Percentiles rank a stretch among this genome's conserved stretches.
These are phyloP conservation scores for Paramuricea clavata DNA, from an alignment of 92 coral and sea anemone genomes.

Conservation along the genomic window DNA sequence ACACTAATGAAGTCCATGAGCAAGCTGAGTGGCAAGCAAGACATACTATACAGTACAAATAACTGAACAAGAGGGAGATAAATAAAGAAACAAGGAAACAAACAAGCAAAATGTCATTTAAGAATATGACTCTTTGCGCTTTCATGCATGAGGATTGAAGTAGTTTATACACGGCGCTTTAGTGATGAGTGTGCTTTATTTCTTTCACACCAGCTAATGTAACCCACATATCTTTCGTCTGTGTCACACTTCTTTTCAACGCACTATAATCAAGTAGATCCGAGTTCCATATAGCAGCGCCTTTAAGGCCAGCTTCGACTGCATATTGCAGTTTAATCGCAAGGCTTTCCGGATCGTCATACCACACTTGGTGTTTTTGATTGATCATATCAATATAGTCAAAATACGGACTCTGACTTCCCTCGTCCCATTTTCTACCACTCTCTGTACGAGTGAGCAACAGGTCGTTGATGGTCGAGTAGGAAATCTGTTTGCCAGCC, in stretches of 20 bases:
- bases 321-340: slow-evolving; percentile 73
- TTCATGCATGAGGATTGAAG: too few species aligned
- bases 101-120: too few species aligned
- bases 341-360: slow-evolving; percentile 82
- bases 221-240: slow-evolving; percentile 87
- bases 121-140: too few species aligned
- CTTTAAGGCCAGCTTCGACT: slow-evolving; percentile 68
- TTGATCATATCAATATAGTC: slow-evolving; percentile 80
- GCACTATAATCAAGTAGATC: slow-evolving; percentile 90
- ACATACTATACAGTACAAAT: too few species aligned
- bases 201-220: slow-evolving; percentile 43
- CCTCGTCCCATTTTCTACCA: slow-evolving; percentile 68
- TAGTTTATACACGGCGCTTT: background rate
- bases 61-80: too few species aligned
- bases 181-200: background rate
- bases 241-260: slow-evolving; percentile 63
- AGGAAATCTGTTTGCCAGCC: slow-evolving; percentile 89
- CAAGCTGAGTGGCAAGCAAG: too few species aligned
- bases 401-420: slow-evolving; percentile 78
- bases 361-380: slow-evolving; percentile 91
- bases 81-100: too few species aligned
- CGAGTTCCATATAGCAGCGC: slow-evolving; percentile 95
- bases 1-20: too few species aligned
- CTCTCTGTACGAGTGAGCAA: slow-evolving; percentile 69
- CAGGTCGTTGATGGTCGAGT: slow-evolving; percentile 84